phyloP scores from a whole-genome alignment of 2,113 vertebrate species.

The Dolichotis patagonum region DNA sequence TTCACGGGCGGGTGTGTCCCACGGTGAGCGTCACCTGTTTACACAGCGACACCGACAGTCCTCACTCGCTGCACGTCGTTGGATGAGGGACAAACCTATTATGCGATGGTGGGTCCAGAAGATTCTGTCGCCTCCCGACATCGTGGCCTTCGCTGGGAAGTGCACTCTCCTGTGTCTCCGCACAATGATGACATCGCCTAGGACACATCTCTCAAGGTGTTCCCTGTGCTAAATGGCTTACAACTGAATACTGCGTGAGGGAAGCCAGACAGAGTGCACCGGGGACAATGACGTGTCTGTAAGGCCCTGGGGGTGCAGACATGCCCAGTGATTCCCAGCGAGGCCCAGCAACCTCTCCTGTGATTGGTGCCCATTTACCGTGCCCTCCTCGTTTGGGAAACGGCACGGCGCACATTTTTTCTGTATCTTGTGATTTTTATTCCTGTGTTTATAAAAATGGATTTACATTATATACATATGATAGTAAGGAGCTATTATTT shows the following conservation, averaged over 20 bases:
- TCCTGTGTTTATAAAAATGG: not conserved
- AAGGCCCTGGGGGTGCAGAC: not conserved
- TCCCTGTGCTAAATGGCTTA: not conserved
- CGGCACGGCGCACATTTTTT: not conserved
- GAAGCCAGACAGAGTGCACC: not conserved
- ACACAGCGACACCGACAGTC: not conserved
- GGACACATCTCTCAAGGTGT: not conserved
- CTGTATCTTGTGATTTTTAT: not conserved
- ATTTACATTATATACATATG: not conserved
- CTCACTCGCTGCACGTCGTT: not conserved
- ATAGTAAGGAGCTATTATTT: not conserved
- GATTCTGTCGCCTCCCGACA: not conserved
- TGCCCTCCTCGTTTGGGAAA: not conserved
- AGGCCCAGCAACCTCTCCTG: not conserved
- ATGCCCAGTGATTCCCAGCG: not conserved
- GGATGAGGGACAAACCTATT: not conserved
- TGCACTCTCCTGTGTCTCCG: no score
- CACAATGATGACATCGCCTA: not conserved
- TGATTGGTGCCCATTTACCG: not conserved
- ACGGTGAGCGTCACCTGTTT: fast-evolving
- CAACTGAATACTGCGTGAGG: not conserved
- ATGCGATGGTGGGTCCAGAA: not conserved
- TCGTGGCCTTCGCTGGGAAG: not conserved
- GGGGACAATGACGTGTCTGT: not conserved
- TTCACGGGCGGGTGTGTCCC: not conserved